Base-by-base conservation (phyloP, 2,888 invertebrate species). In the Stegana nigrithorax region DNA sequence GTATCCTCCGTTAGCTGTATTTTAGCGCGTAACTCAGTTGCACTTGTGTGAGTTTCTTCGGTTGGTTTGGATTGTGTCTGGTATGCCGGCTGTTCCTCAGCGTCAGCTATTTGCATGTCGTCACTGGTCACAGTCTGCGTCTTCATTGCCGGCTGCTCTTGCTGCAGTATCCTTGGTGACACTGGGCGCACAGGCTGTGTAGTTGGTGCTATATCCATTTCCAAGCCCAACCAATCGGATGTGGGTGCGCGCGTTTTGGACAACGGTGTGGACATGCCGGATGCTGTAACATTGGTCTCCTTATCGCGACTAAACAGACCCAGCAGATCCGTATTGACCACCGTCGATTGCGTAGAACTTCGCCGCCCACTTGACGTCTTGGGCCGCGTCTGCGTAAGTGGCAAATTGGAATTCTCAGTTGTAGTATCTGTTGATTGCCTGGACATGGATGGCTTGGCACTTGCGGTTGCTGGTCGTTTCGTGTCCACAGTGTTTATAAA, bases 381-480 rank as follows among this genome's bases (percentile, higher is more conserved):
- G 0, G 84, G 83, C 3, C 83, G 75, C 0, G 72, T 51, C 45
- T 80, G 80, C 0, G 75, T 50, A 39, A 60, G 67, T 1, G 68
- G 59, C 25, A 81, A 66, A 36, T 75, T 75, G 0, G 82, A 79
- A 51, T 79, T 84, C 2, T 86, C 85, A 0, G 83, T 84, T 1
- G 83, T 84, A 2, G 84, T 84, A 26, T 85, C 85, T 0, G 85
- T 85, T 1, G 84, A 84, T 63, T 85, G 86, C 0, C 85, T 77
- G 1, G 86, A 85, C 64, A 85, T 79, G 0, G 75, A 68, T 0
- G 83, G 75, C 39, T 73, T 76, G 0, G 74, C 65, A 0, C 81
- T 77, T 1, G 77, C 66, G 0, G 82, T 77, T 1, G 77, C 63
- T 1, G 76, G 77, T 2, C 79, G 66, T 59, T 81, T 84, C 3